Base-by-base conservation (phyloP, 2,113 vertebrate genomes). In the Datnioides undecimradiatus region DNA sequence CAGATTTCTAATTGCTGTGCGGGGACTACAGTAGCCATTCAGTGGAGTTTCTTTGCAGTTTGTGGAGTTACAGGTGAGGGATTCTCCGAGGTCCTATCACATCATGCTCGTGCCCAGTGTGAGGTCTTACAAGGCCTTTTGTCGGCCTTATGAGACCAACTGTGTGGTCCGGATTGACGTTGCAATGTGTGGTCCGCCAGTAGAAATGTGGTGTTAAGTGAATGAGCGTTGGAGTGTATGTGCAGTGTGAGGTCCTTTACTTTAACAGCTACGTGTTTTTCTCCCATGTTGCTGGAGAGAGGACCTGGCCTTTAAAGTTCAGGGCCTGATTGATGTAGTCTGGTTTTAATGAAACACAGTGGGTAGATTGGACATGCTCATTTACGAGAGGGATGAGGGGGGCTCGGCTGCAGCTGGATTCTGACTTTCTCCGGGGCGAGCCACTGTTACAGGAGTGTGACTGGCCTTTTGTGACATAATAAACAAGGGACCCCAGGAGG, bases 271-370 rank as follows among this genome's bases (percentile, higher is more conserved):
- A 46, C 5, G 14, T 79, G 84, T 90, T 92, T 88, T 87, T 57
- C 76, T 83, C 66, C 82, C 69, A 57, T 90, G 87, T 79, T 86
- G 70, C 88, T 45, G 67, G 60, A 85, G 81, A 79, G 80, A 79
- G 84, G 90, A 91, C 91, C 90, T 91, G 90, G 87, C 87, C 92
- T 92, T 92, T 91, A 92, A 91, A 93, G 88, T 92, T 90, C 90
- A 85, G 75, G 67, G 38, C 72, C 79, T 80, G 89, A 86, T 83
- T 92, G 91, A 91, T 91, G 91, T 89, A 84, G 89, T 90, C 91
- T 93, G 91, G 86, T 90, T 91, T 87, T 91, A 90, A 93, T 93
- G 90, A 90, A 92, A 89, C 90, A 38, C 91, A 90, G 89, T 87
- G 82, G 87, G 90, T 85, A 90, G 82, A 92, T 92, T 92, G 91